These are phyloP conservation scores for Neodiprion virginianus DNA, from an alignment of 1,140 invertebrate species.

Conservation along the genomic window DNA sequence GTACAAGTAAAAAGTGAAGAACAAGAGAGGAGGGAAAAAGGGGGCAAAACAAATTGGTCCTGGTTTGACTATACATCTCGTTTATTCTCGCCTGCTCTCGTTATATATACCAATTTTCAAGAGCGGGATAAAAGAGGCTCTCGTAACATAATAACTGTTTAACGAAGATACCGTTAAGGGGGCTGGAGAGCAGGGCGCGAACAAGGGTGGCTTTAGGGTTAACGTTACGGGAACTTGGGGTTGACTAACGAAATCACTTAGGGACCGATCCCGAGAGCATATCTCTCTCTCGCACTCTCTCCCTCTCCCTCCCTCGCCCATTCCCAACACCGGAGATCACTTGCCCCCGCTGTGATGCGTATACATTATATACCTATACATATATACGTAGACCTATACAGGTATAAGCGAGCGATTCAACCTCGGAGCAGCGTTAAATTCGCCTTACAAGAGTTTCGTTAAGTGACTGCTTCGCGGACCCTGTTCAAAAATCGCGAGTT, in stretches of 20 bases:
- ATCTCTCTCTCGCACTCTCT: background rate
- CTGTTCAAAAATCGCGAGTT: too few species aligned
- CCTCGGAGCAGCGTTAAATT: too few species aligned
- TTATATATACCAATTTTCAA: background rate
- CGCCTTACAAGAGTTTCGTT: too few species aligned
- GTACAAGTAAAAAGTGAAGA: background rate
- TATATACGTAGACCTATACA: too few species aligned
- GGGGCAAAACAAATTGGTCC: background rate
- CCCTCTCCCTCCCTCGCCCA: background rate
- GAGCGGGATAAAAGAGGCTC: background rate
- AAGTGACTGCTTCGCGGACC: too few species aligned
- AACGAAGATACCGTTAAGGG: constrained; percentile 2
- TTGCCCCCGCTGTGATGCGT: constrained; percentile 2
- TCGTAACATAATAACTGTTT: constrained; percentile 5
- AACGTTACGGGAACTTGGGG: constrained; percentile 13
- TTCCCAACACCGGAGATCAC: constrained; percentile 10
- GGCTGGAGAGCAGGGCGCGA: background rate
- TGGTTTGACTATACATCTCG: background rate
- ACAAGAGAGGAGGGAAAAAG: background rate
- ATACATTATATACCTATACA: too few species aligned
- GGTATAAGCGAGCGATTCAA: too few species aligned
- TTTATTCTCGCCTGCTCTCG: background rate
- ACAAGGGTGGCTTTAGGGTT: constrained; percentile 2
- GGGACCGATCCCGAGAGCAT: constrained; percentile 22
- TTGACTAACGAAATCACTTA: constrained; percentile 21